phyloP scores from a whole-genome alignment of 1,140 invertebrate species.

The Eurosta solidaginis region DNA sequence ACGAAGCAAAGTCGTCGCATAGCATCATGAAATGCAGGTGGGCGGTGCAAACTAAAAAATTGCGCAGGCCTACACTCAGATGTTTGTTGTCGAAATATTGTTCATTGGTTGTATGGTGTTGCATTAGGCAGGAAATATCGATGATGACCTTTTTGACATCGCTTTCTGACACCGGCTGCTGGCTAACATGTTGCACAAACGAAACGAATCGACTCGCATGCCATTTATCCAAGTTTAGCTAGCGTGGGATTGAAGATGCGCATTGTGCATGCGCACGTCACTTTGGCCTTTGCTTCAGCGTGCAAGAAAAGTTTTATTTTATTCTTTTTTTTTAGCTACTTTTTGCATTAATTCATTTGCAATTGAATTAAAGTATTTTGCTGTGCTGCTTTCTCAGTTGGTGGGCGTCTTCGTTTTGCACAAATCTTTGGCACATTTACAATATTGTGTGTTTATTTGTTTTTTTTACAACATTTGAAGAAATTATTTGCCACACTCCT shows the following conservation, averaged over 20 bases:
- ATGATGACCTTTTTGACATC: slow-evolving; percentile 2
- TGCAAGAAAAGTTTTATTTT: background rate
- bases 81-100: background rate
- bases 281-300: background rate
- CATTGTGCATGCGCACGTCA: too few relatives aligned
- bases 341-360: background rate
- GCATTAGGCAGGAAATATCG: slow-evolving; percentile 19
- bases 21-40: background rate
- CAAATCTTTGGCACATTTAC: background rate
- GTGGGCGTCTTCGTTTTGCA: background rate
- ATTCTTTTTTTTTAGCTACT: background rate
- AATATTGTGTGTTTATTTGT: background rate
- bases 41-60: background rate
- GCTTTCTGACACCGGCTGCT: background rate
- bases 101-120: background rate
- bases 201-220: background rate
- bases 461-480: background rate
- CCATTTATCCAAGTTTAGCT: background rate
- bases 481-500: background rate
- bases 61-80: background rate
- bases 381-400: background rate
- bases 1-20: too few relatives aligned
- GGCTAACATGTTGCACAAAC: background rate
- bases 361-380: background rate
- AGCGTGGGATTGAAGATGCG: background rate